Evolutionary conservation across 2,888 invertebrate genomes (phyloP).

Genomic region (Octodonta nipae): DNA sequence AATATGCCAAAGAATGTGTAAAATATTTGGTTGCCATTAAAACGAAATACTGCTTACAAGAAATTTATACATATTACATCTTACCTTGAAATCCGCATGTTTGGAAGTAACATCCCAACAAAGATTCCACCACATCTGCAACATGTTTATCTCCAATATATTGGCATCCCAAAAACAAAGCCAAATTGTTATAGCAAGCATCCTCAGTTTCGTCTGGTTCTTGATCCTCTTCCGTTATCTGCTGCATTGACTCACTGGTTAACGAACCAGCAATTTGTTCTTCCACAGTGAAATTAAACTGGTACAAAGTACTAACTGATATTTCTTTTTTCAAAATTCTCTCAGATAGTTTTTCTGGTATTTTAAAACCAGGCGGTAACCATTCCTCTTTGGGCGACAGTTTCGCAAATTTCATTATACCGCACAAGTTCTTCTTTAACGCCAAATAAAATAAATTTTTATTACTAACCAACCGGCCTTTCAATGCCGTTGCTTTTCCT

Average conservation of each 20-base stretch:
- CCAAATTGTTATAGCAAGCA: constrained; percentile 24
- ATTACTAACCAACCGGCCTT: constrained; percentile 64
- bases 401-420: constrained; percentile 42
- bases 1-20: no score
- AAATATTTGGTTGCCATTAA: no score
- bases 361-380: constrained; percentile 63
- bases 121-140: constrained; percentile 75
- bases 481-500: constrained; percentile 63
- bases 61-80: no score
- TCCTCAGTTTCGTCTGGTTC: constrained; percentile 23
- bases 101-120: constrained; percentile 64
- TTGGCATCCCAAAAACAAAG: constrained; percentile 37
- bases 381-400: constrained; percentile 60
- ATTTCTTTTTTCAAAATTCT: constrained; percentile 34
- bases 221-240: constrained; percentile 10
- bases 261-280: constrained; percentile 34
- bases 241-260: constrained; percentile 19
- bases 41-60: no score
- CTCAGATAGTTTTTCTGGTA: constrained; percentile 40
- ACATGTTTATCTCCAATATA: constrained; percentile 50
- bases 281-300: constrained; percentile 31
- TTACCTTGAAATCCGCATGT: constrained; percentile 35
- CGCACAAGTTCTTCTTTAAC: constrained; percentile 40
- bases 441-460: constrained; percentile 73
- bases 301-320: constrained; percentile 35